Evolutionary conservation across 2,797 vertebrate genomes (phyloP), one percentile per base, ranked within the genome.

Genomic region (Semotilus atromaculatus): DNA sequence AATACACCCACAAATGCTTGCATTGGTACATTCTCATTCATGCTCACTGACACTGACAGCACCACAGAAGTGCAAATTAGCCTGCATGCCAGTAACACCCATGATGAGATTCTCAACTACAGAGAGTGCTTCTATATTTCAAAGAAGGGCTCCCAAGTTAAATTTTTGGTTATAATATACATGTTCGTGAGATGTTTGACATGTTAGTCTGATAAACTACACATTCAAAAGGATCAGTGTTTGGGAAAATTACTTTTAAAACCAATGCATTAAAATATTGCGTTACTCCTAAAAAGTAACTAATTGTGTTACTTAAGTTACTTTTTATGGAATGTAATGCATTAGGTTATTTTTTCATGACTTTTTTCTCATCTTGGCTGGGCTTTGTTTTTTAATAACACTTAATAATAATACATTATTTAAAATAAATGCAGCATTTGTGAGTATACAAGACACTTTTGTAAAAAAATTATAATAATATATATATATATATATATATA

Each of bases 1-100:
- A 58, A 66, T 19, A 64, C 66, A 78, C 74, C 34, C 58, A 83
- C 55, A 19, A 31, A 40, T 60, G 58, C 71, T 53, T 10, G n/a
- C 72, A 38, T 66, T 60, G 53, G 60, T 74, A 53, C 43, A 48
- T 66, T 85, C n/a, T 31, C 64, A 36, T 84, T 62, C 43, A 79
- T 48, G 58, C 60, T 73, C 55, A 66, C 29, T 74, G 81, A 81
- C 55, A 66, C 29, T 74, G 81, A 81, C 62, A 60, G 73, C 14
- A 7, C 10, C 19, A 83, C 64, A 83, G 18, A 83, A 70, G 64
- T 43, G 82, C 23, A 38, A 60, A 68, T 38, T 51, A 53, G 66
- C 64, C 14, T 67, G 31, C 48, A 29, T 67, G n/a, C 82, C 45
- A 66, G 11, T n/a, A 53, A 58, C 48, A 38, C 45, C 2, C 62